These are phyloP conservation scores for Phoxinus phoxinus DNA, from an alignment of 2,113 vertebrate species.

Conservation along the genomic window DNA sequence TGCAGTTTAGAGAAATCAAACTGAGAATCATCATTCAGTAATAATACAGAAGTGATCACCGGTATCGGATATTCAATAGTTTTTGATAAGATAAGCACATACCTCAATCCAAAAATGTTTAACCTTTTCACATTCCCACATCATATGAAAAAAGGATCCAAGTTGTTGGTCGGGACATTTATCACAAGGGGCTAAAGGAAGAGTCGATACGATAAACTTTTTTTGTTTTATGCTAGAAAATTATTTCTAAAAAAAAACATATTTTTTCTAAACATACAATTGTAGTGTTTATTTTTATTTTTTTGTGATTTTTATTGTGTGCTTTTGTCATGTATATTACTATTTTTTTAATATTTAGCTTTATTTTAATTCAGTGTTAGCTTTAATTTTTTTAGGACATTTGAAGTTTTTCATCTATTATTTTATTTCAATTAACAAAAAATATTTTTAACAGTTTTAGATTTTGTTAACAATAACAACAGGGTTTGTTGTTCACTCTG, in stretches of 20 bases:
- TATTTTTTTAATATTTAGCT: too few species aligned
- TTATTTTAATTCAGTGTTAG: too few species aligned
- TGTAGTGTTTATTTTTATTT: too few species aligned
- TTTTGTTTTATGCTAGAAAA: background rate
- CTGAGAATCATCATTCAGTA: background rate
- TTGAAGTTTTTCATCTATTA: too few species aligned
- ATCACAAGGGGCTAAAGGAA: background rate
- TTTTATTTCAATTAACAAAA: background rate
- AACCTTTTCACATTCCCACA: background rate
- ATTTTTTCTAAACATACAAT: too few species aligned
- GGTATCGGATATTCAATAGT: background rate
- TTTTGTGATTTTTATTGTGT: too few species aligned
- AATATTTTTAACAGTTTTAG: background rate
- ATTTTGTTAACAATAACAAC: background rate
- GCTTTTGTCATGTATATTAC: too few species aligned
- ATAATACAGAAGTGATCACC: background rate
- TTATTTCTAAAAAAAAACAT: too few species aligned
- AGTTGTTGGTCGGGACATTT: background rate
- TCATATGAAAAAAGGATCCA: background rate
- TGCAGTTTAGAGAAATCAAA: background rate
- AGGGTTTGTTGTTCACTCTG: background rate
- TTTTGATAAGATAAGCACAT: background rate
- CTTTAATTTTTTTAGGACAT: too few species aligned
- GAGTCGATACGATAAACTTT: background rate
- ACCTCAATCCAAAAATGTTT: background rate